Conservation (phyloP, 2,888 invertebrate species). For the Elmis aenea region DNA sequence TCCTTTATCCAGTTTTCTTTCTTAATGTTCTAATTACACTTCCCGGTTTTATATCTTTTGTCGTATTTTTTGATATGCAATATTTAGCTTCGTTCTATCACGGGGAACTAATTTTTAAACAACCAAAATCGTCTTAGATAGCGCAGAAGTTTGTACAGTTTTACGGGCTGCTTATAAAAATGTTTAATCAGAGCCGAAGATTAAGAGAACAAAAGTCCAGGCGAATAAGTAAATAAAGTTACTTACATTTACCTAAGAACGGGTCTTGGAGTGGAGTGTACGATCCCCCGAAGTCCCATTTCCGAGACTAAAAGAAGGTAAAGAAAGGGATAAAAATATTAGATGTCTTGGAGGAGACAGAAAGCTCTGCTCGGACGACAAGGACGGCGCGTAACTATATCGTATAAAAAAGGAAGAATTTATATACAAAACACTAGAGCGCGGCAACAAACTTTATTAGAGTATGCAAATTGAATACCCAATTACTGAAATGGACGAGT, state of each 20-base stretch:
- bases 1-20: conserved; percentile 9
- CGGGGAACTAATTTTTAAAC: too few relatives aligned
- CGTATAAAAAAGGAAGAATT: conserved; percentile 15
- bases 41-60: conserved; percentile 7
- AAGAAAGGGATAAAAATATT: conserved; percentile 12
- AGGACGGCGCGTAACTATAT: conserved; percentile 16
- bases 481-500: conserved; percentile 29
- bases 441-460: conserved; percentile 24
- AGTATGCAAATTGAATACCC: conserved; percentile 31
- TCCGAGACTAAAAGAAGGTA: conserved; percentile 5
- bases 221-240: too few relatives aligned
- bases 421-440: conserved; percentile 9
- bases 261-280: too few relatives aligned
- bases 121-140: too few relatives aligned
- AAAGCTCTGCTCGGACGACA: conserved; percentile 7
- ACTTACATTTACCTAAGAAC: too few relatives aligned
- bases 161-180: too few relatives aligned
- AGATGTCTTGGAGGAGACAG: conserved; percentile 8
- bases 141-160: too few relatives aligned
- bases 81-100: conserved; percentile 8
- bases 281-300: conserved; percentile 4
- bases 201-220: too few relatives aligned
- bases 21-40: conserved; percentile 10
- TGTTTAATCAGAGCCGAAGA: too few relatives aligned
- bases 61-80: conserved; percentile 8